Base-by-base conservation (phyloP, 2,888 invertebrate genomes). In the Macropis europaea region DNA sequence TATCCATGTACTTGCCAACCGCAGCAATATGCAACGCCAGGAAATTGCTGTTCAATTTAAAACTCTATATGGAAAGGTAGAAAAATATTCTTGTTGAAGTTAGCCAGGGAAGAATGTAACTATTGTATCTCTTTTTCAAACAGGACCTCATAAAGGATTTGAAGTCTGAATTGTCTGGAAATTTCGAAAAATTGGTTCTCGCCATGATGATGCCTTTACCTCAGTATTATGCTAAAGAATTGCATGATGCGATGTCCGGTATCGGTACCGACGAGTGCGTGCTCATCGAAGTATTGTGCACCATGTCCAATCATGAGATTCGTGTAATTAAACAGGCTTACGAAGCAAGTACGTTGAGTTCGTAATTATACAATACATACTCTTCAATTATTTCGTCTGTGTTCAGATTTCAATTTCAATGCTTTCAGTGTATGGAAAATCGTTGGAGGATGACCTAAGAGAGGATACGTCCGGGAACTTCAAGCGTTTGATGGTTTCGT, bases 401-500 rank as follows among this genome's bases (percentile, higher is more conserved):
- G 28, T 22, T 24, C 5, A 13, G 7, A n/a, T n/a, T n/a, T n/a
- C n/a, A 7, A 3, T 13, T 13, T n/a, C 1, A 15, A 32, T 60
- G 24, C 36, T 38, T 69, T 36, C 90, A 97, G 97, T 96, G 88
- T 97, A 94, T 86, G 94, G 94, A 54, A 93, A 92, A 56, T 92
- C 94, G 34, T 91, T 98, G 80, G 97, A 98, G 86, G 93, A 94
- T 53, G 97, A 97, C 88, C 90, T 98, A 24, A 93, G 93, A 74
- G 94, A 95, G 52, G 99, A 99, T 89, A 98, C 98, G 1, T 96
- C 96, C 48, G 98, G 98, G 11, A 95, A 95, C 87, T 98, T 99
- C 91, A 95, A 96, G 89, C 93, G 97, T 59, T 92, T 99, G 40
- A 93, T 99, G 91, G 95, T 97, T 22, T 96, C 98, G 26, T 90